Evolutionary conservation across 2,888 invertebrate genomes (phyloP), one percentile per base, ranked within the genome.

Genomic region (Asteroscopus sphinx): DNA sequence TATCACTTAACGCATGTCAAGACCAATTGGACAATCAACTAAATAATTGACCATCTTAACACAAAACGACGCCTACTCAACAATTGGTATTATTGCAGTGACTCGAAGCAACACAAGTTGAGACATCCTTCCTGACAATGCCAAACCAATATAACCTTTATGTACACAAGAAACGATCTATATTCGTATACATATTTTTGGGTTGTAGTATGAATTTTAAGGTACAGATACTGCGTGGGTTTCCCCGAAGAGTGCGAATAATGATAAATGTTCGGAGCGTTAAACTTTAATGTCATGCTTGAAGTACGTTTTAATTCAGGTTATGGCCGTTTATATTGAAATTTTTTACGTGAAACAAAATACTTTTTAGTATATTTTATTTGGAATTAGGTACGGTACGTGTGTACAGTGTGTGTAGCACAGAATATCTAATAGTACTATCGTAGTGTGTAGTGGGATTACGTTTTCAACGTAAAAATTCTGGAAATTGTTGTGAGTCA

Each of bases 21-120:
- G 69, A 71, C 8, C 74, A 81, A 82, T 69, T 82, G 80, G 64
- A 71, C 76, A 78, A 81, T 81, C 58, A 39, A 59, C 57, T 44
- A 52, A 67, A 66, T 73, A 67, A 76, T 69, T 58, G 58, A 17
- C 16, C 32, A 39, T 37, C 59, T 48, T 66, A 26, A 59, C 64
- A 57, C 47, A 44, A 71, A 73, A 66, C 45, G 42, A 71, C 80
- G 47, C 82, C 83, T 49, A 76, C 80, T 35, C 47, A 13, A 37
- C 61, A 63, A 57, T 74, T 68, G 57, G 15, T 46, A 46, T 70
- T 61, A 58, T 49, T 54, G 51, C 54, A 61, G 63, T 41, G 39
- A 65, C 45, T 33, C 36, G 3, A 41, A 45, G 7, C 36, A 35
- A 25, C 28, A 52, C 61, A 63, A 55, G 68, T 58, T 40, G 56